Base-by-base conservation (phyloP, 2,797 vertebrate genomes). In the Gephyroberyx darwinii region DNA sequence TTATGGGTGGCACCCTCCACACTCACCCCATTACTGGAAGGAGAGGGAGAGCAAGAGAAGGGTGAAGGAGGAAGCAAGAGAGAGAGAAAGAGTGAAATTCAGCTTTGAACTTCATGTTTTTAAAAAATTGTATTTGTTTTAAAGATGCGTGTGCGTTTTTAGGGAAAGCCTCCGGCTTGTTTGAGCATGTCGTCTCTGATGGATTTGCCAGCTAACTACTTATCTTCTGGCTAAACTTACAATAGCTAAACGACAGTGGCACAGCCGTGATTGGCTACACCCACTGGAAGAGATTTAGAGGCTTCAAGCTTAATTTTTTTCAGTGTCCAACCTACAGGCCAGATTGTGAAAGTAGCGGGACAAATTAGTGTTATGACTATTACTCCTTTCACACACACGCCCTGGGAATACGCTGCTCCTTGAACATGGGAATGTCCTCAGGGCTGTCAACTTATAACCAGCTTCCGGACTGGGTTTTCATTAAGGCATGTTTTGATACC, bases 1-100 rank as follows among this genome's bases (percentile, higher is more conserved):
- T 99, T 98, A 86, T 99, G 98, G 0, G 97, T 99, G 10, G 98
- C 96, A 5, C 98, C 97, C 59, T 99, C 98, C 7, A 99, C 97
- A 0, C 96, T 98, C 88, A 98, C 95, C 1, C 96, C 94, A 4
- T 98, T 99, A 69, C 97, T 98, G 74, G 45, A 73, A 1, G 56
- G 60, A 82, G 50, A 52, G 7, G 0, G n/a, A 74, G 6, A 10
- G 13, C 5, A 35, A 70, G 10, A 69, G 1, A 61, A 57, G 65
- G 3, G 39, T 5, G 20, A 26, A 10, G 13, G 6, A 43, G 35
- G 2, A 35, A 3, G 9, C 31, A 2, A 41, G 6, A 13, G 26
- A 17, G 12, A 56, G 5, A 65, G 26, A 50, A 2, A 55, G 55
- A 80, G 4, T 16, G 41, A 43, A 43, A 14, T 13, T 14, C 41